Conservation (phyloP, 2,888 invertebrate genomes). For the Lampropteryx suffumata region DNA sequence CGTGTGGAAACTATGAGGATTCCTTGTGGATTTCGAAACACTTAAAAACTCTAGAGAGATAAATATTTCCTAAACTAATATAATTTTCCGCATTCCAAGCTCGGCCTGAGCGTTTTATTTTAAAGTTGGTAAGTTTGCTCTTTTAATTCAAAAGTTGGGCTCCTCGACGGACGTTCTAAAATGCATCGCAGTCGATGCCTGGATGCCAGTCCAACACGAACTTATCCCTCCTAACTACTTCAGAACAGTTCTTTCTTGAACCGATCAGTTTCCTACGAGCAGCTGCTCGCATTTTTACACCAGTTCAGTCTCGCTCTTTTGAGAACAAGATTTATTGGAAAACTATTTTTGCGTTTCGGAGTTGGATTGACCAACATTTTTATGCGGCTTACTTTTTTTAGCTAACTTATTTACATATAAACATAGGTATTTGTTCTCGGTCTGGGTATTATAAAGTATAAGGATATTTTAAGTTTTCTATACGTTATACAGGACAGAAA, state of each 20-base stretch:
- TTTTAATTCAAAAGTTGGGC: conserved; percentile 37
- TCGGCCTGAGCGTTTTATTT: conserved; percentile 14
- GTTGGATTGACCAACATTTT: background rate
- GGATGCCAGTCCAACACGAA: conserved; percentile 54
- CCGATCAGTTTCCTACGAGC: conserved; percentile 48
- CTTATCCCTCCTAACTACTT: conserved; percentile 64
- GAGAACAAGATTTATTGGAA: conserved; percentile 27
- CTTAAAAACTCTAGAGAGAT: too few species aligned
- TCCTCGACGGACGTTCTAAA: conserved; percentile 48
- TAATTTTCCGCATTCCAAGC: conserved; percentile 1
- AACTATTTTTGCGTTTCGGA: conserved; percentile 7
- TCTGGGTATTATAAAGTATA: too few species aligned
- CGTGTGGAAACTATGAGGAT: too few species aligned
- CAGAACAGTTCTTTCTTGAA: conserved; percentile 50
- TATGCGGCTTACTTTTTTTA: too few species aligned
- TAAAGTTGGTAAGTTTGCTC: conserved; percentile 19
- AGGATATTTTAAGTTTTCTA: too few species aligned
- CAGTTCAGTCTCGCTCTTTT: conserved; percentile 16
- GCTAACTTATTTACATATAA: conserved; percentile 5
- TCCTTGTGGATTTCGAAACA: too few species aligned
- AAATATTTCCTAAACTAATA: conserved; percentile 1
- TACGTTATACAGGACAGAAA: too few species aligned
- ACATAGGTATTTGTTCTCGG: too few species aligned
- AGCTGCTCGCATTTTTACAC: conserved; percentile 44
- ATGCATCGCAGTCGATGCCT: conserved; percentile 51